These are phyloP conservation scores for Lycopodina hypogea DNA, from an alignment of 37 sponge, comb jelly and placozoan genomes.

Conservation along the genomic window DNA sequence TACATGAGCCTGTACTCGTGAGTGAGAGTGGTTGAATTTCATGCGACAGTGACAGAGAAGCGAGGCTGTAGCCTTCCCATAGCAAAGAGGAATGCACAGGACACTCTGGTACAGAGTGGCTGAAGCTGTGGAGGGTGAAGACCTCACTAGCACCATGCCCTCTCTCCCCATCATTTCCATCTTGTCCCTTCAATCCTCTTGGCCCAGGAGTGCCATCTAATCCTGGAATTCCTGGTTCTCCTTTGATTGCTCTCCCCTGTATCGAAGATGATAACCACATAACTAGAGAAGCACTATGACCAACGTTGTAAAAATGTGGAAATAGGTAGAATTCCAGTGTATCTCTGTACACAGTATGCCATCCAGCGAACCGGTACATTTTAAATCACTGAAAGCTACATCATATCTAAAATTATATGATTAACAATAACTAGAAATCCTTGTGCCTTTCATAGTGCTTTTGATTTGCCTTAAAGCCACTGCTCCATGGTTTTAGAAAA, in stretches of 20 bases:
- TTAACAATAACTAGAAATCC: too few species aligned
- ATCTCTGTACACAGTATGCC: too few species aligned
- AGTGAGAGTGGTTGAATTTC: neutral
- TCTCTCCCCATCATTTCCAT: neutral
- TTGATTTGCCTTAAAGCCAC: too few species aligned
- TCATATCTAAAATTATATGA: too few species aligned
- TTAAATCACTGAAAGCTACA: too few species aligned
- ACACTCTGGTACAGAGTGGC: neutral
- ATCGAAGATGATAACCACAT: too few species aligned
- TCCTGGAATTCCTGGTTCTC: neutral
- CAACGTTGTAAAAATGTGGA: too few species aligned
- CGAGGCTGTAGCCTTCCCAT: slow-evolving; percentile 26
- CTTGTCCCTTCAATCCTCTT: slow-evolving; percentile 1
- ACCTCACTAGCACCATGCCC: neutral
- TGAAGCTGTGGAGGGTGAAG: slow-evolving; percentile 17
- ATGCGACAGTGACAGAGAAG: neutral
- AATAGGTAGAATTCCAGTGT: too few species aligned
- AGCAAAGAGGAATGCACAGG: neutral
- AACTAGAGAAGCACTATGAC: too few species aligned
- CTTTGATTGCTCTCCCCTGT: neutral
- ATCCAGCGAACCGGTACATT: too few species aligned
- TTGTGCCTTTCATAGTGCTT: too few species aligned
- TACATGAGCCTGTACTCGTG: neutral
- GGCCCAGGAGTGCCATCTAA: slow-evolving; percentile 1
- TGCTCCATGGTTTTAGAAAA: too few species aligned